Base-by-base conservation (phyloP, 2,888 invertebrate genomes). In the Stenotaenia linearis region DNA sequence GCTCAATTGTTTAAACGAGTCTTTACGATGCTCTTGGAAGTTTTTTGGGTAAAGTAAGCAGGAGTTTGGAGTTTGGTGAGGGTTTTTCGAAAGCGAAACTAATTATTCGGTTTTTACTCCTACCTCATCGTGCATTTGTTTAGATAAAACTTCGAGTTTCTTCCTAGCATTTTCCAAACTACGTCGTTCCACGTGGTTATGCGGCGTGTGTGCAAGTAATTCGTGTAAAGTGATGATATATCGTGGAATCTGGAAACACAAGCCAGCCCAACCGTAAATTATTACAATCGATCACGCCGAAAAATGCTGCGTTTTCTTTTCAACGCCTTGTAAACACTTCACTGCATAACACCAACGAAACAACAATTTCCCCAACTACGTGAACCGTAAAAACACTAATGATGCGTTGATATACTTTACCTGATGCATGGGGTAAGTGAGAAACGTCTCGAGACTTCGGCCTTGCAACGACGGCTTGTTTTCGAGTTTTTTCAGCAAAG, bases 361-460 rank as follows among this genome's bases (percentile, higher is more conserved):
- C 32, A 32, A 4, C 6, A 18, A 18, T 45, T 15, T 18, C 18
- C 2, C 2, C 15, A 9, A 2, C 40, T 45, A 1, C 1, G n/a
- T 15, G n/a, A 45, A 45, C 45, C n/a, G 45, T 45, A 50, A n/a
- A 50, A 50, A 18, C 50, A 18, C 50, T 50, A 1, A 50, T 18
- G n/a, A 50, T 4, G 50, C 50, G n/a, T n/a, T 21, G 50, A 50
- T 18, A 50, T 18, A 18, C n/a, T 50, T 84, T 86, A 94, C 94
- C 91, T 96, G 96, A 88, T 95, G 94, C 96, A 96, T 96, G 21
- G 96, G 96, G 87, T 95, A 96, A 0, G 95, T 96, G 80, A 96
- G 89, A 86, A 96, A 96, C 0, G 92, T 94, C 87, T 96, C 96
- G 83, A 96, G 86, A 3, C 94, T 92, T 78, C 95, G 89, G 23